phyloP scores from a whole-genome alignment of 1,140 invertebrate genomes.

The Drosophila parvula region DNA sequence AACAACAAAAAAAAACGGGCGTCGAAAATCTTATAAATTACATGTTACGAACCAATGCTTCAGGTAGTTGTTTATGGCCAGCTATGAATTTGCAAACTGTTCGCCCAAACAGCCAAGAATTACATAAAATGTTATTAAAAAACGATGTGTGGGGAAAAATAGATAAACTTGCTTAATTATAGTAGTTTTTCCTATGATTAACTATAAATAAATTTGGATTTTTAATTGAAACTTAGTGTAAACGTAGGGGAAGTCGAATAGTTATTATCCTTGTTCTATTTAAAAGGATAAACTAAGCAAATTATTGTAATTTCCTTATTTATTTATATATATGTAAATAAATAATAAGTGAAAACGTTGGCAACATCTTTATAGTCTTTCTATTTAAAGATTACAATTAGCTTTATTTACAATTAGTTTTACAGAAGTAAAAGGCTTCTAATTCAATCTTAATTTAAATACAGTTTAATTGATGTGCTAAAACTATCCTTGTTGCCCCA shows the following conservation, averaged over 20 bases:
- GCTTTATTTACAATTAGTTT: too few species aligned
- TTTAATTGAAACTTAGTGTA: neutral
- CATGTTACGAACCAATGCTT: conserved; percentile 54
- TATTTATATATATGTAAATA: too few species aligned
- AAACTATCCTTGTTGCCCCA: neutral
- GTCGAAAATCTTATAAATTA: conserved; percentile 57
- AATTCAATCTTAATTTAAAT: neutral
- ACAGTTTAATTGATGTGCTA: neutral
- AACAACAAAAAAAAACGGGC: conserved; percentile 43
- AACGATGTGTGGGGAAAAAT: neutral
- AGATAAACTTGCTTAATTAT: neutral
- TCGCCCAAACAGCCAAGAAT: conserved; percentile 7
- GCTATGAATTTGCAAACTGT: conserved; percentile 55
- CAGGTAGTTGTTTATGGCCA: conserved; percentile 59
- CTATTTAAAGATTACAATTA: neutral
- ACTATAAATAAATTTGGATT: neutral
- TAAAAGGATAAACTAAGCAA: too few species aligned
- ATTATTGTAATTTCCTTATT: too few species aligned
- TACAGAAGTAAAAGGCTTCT: too few species aligned
- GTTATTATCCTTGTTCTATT: too few species aligned
- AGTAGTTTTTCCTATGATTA: neutral
- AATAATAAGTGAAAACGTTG: too few species aligned
- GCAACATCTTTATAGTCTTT: too few species aligned
- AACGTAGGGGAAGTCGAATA: too few species aligned
- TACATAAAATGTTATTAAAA: conserved; percentile 40